phyloP scores from a whole-genome alignment of 2,113 vertebrate genomes.

The Heterotis niloticus region DNA sequence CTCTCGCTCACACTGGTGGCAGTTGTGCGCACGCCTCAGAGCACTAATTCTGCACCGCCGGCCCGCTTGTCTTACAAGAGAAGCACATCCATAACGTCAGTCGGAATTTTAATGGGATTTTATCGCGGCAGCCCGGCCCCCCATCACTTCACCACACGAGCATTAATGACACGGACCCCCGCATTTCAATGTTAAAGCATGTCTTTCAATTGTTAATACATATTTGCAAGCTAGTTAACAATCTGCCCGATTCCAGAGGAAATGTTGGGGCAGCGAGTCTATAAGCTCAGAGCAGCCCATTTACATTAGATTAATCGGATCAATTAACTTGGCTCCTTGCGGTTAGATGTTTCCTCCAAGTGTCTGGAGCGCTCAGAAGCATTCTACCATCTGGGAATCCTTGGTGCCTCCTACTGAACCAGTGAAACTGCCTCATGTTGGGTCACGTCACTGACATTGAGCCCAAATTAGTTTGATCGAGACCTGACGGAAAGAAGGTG shows the following conservation, averaged over 20 bases:
- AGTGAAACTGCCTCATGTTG: background rate
- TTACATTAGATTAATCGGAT: background rate
- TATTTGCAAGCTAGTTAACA: background rate
- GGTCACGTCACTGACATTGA: background rate
- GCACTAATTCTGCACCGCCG: conserved; percentile 38
- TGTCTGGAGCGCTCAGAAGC: background rate
- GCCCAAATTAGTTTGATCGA: background rate
- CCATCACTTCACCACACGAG: conserved; percentile 16
- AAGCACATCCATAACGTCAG: conserved; percentile 36
- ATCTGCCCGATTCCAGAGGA: background rate
- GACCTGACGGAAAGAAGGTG: background rate
- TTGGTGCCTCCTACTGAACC: background rate
- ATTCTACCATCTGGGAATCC: background rate
- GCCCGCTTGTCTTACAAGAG: conserved; percentile 33
- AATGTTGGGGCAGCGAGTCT: background rate
- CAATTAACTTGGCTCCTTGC: conserved; percentile 2
- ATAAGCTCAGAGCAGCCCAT: background rate
- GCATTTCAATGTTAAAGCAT: background rate
- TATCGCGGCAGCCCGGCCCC: conserved; percentile 22
- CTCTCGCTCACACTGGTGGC: background rate
- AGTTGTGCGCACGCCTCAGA: background rate
- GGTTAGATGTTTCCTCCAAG: background rate
- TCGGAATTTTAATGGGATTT: conserved; percentile 50
- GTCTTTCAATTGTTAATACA: background rate
- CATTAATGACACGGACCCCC: background rate